Base-by-base conservation (phyloP, 2,888 invertebrate genomes). In the Parasteatoda lunata region DNA sequence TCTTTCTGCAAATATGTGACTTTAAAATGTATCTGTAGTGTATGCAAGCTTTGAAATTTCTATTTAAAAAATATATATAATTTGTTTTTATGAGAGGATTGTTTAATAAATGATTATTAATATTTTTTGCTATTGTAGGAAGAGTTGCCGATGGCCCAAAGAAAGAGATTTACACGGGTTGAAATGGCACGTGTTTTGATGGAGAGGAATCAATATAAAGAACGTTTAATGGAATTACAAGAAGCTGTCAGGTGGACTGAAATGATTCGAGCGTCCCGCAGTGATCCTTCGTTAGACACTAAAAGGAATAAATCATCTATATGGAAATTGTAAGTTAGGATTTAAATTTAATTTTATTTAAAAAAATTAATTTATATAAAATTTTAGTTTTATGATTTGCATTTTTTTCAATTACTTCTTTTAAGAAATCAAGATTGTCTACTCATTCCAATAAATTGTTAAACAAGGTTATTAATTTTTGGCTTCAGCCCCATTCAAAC, bases 111-210 rank as follows among this genome's bases (percentile, higher is more conserved):
- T 30, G 30, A 30, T 30, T 30, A 30, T 30, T 30, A 30, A 1
- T 30, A 30, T 30, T 30, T 30, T 30, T 30, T 30, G 30, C 11
- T n/a, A 54, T 70, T 76, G 30, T 13, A 98, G 93, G 97, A 97
- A 70, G 98, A 98, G 91, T 96, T 99, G 30, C 99, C 99, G 3
- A 95, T 98, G 95, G 97, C 97, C 8, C 98, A 98, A 92, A 94
- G 98, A 30, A 97, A 99, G 91, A 94, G 99, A 82, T 99, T 99
- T 93, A 99, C 99, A 0, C 94, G 99, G 80, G 97, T 98, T 2
- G 99, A 99, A 93, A 99, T 99, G 99, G 99, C 99, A 0, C 94
- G 99, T 83, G 99, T 99, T 73, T 94, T 99, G 9, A 98, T 99
- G 98, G 99, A 99, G 92, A 94, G 99, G 72, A 99, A 99, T 93